Conservation (phyloP, 2,113 vertebrate species). For the Pterocles gutturalis region DNA sequence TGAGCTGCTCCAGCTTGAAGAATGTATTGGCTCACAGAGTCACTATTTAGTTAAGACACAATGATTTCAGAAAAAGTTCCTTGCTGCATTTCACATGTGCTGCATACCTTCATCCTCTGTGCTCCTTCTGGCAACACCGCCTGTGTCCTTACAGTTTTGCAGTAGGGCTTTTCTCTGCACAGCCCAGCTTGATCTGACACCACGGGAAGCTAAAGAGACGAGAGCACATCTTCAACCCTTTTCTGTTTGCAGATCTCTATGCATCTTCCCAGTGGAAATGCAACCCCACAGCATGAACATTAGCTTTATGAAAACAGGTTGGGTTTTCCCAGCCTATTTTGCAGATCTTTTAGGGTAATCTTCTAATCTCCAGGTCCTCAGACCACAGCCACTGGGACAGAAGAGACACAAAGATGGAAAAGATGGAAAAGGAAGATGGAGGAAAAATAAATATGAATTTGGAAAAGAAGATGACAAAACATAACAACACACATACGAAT, state of each 20-base stretch:
- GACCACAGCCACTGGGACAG: not conserved
- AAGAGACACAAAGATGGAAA: not conserved
- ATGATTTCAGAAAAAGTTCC: not conserved
- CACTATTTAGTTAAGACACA: not conserved
- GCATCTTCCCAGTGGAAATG: not conserved
- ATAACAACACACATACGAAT: not conserved
- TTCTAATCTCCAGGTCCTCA: not conserved
- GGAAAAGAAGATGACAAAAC: not conserved
- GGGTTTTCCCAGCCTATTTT: not conserved
- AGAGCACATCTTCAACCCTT: not conserved
- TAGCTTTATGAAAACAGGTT: not conserved
- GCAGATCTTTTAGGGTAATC: not conserved
- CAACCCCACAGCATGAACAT: not conserved
- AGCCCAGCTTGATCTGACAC: not conserved
- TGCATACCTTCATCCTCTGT: not conserved
- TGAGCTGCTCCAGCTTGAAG: not conserved
- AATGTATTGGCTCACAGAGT: not conserved
- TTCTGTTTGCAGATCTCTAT: not conserved
- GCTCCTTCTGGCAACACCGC: not conserved
- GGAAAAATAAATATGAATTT: not conserved
- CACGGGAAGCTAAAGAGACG: not conserved
- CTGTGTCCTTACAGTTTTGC: not conserved
- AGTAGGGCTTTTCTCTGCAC: not conserved
- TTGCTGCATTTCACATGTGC: not conserved
- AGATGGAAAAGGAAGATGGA: not conserved